A percentile compares a stretch with the other conserved stretches of the same genome.
Evolutionary conservation across 2,888 invertebrate species (phyloP).

Genomic region (Cosmopolites sordidus): DNA sequence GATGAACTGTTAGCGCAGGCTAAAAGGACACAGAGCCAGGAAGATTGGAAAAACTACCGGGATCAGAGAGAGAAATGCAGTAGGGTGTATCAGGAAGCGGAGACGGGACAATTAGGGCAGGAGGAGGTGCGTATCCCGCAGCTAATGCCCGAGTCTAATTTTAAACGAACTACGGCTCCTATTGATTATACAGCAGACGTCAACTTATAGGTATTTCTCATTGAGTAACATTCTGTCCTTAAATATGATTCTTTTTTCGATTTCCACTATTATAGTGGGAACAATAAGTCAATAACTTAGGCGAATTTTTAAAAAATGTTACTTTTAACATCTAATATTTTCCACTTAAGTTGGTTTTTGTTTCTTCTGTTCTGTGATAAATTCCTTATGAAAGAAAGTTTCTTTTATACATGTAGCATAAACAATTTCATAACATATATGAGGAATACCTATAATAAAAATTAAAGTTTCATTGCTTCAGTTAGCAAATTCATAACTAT

Average conservation of each 20-base stretch:
- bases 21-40: conserved; percentile 50
- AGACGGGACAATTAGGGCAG: conserved; percentile 53
- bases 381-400: too few species aligned
- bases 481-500: too few species aligned
- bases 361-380: too few species aligned
- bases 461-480: too few species aligned
- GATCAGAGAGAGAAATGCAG: conserved; percentile 57
- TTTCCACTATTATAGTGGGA: conserved; percentile 18
- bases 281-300: conserved; percentile 8
- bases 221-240: conserved; percentile 24
- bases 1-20: conserved; percentile 53
- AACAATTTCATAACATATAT: not conserved
- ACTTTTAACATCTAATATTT: not conserved
- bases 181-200: conserved; percentile 50
- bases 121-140: conserved; percentile 53
- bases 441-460: conserved; percentile 18
- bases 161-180: conserved; percentile 46
- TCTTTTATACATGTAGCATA: not conserved
- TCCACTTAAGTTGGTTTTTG: not conserved
- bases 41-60: conserved; percentile 55
- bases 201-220: conserved; percentile 46
- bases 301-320: conserved; percentile 20
- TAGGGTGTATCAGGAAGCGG: conserved; percentile 54
- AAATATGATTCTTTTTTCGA: conserved; percentile 10
- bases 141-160: conserved; percentile 47